These are phyloP conservation scores for Limanda limanda DNA, from an alignment of 2,113 vertebrate species.

Conservation along the genomic window DNA sequence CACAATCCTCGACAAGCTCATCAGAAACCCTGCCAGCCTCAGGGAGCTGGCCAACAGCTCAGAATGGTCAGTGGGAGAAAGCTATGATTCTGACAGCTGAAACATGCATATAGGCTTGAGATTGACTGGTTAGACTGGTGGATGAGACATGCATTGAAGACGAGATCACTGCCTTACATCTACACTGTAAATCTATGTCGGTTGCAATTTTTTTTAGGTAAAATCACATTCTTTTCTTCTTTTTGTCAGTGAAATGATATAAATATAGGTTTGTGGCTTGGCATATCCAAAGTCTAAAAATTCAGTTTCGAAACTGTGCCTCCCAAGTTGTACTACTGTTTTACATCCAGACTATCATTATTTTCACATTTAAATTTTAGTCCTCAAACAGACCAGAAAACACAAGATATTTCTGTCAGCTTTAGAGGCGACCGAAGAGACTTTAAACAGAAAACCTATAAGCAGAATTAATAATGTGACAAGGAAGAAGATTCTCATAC, in stretches of 20 bases:
- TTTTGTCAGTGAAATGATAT: neutral
- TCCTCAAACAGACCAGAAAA: neutral
- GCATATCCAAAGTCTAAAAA: neutral
- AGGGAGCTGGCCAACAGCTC: constrained; percentile 85
- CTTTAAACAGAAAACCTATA: constrained; percentile 1
- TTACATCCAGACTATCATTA: constrained; percentile 32
- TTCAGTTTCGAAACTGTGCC: neutral
- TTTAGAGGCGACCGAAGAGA: too few relatives aligned
- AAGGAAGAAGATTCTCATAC: constrained; percentile 5
- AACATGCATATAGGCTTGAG: neutral
- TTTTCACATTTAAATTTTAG: constrained; percentile 45
- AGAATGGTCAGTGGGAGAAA: constrained; percentile 75
- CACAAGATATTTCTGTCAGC: neutral
- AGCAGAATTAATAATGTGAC: constrained; percentile 3
- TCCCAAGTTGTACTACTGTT: constrained; percentile 14
- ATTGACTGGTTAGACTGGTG: neutral
- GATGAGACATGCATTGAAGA: neutral
- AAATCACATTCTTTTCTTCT: too few relatives aligned
- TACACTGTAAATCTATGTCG: neutral
- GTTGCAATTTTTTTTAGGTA: neutral
- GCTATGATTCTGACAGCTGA: neutral
- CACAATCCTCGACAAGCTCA: constrained; percentile 85
- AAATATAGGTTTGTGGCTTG: constrained; percentile 1
- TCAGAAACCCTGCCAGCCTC: constrained; percentile 84
- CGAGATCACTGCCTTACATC: neutral